These are phyloP conservation scores for Sebastes alutus DNA, from an alignment of 2,797 vertebrate genomes.

Conservation along the genomic window DNA sequence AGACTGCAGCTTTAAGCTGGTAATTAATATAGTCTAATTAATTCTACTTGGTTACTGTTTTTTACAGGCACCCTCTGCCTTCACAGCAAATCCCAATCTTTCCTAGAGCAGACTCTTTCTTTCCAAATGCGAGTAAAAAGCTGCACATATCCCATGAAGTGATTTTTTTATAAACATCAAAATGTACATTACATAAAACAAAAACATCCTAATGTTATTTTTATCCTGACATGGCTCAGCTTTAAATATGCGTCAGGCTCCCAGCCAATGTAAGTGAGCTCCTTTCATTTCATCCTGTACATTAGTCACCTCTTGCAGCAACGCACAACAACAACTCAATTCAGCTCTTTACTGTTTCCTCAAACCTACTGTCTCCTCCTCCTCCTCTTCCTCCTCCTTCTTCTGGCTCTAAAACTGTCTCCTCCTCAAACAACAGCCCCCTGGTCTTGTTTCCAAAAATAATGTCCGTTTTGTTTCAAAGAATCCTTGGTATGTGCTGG, in stretches of 20 bases:
- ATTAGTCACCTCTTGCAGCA: constrained; percentile 1
- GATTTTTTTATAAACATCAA: background rate
- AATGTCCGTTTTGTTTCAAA: constrained; percentile 82
- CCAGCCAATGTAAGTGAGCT: background rate
- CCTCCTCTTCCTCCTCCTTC: background rate
- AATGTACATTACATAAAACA: background rate
- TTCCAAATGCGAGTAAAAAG: background rate
- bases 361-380: background rate
- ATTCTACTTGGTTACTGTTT: background rate
- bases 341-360: constrained; percentile 8
- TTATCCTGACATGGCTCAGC: background rate
- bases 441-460: constrained; percentile 80
- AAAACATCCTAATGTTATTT: background rate
- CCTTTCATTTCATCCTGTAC: background rate
- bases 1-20: background rate
- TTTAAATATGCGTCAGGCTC: background rate
- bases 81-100: background rate
- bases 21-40: background rate
- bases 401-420: constrained; percentile 27
- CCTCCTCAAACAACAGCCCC: constrained; percentile 61
- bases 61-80: background rate
- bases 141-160: background rate
- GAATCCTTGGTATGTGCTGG: constrained; percentile 80
- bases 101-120: background rate
- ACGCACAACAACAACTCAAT: background rate